These are phyloP conservation scores for Dasysyrphus albostriatus DNA, from an alignment of 2,888 invertebrate species.

Conservation along the genomic window DNA sequence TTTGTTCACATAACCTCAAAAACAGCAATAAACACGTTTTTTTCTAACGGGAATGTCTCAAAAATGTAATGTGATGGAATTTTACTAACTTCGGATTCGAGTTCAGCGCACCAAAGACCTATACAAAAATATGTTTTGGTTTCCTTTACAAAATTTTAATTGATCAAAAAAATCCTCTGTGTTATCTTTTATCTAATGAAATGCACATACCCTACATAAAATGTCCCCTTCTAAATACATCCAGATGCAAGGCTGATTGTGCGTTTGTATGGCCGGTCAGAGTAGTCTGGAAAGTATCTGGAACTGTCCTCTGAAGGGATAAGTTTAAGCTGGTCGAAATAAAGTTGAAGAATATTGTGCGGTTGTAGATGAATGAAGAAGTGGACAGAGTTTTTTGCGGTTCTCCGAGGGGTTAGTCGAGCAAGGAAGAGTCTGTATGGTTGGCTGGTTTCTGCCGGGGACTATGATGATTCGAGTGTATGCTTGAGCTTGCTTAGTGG, in stretches of 20 bases:
- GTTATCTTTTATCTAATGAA: no score
- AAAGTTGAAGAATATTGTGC: constrained; percentile 63
- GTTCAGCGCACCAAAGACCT: no score
- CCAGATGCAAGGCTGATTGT: constrained; percentile 47
- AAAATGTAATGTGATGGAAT: no score
- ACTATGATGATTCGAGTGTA: constrained; percentile 23
- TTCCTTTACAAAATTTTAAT: no score
- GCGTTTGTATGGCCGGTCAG: constrained; percentile 21
- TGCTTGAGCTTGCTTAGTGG: constrained; percentile 47
- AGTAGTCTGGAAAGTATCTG: constrained; percentile 1
- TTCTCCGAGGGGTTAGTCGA: constrained; percentile 15
- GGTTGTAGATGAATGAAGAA: constrained; percentile 15
- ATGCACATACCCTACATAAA: background rate
- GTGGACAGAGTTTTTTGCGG: constrained; percentile 65
- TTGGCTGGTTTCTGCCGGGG: constrained; percentile 33
- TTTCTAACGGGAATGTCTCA: no score
- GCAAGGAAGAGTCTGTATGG: constrained; percentile 49
- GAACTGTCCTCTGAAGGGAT: constrained; percentile 27
- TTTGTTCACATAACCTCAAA: no score
- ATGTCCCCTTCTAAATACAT: constrained; percentile 30
- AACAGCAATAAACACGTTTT: no score
- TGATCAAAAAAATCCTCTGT: background rate
- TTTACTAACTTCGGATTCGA: no score
- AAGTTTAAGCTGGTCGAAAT: constrained; percentile 43
- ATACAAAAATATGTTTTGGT: no score